Base-by-base conservation (phyloP, 2,888 invertebrate species). In the Strigamia transsilvanica region DNA sequence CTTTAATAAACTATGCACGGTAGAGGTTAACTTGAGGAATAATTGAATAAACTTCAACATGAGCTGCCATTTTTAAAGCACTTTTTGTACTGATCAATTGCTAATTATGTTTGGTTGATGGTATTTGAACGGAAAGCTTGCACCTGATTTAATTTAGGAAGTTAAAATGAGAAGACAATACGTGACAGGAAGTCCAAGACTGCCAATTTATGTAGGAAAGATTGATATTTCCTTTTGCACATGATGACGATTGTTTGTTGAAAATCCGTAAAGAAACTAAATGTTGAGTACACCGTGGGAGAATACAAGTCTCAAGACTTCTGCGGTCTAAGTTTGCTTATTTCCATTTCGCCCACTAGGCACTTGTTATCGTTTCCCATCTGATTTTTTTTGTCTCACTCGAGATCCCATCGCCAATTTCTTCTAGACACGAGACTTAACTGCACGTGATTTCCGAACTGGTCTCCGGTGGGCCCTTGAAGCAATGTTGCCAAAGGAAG, bases 361-460 rank as follows among this genome's bases (percentile, higher is more conserved):
- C 61, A 61, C 61, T 61, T 61, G 61, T 61, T 61, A 61, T 61
- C 61, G 61, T 61, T 61, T 61, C 61, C 61, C 61, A 61, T 61
- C 61, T 61, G 61, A 61, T 61, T 51, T 61, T 61, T 61, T 61
- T 61, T 61, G 61, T 61, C 61, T 61, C 61, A 61, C 61, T 61
- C 61, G 61, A 61, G 61, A 61, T 61, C 21, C 61, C 61, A 61
- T 61, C 61, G 61, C 61, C 61, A 61, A 61, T 61, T 61, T 61
- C 61, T 61, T 61, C 61, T 61, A 61, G 61, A 61, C 61, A 61
- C 61, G 61, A 61, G 61, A 61, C 61, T 61, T 61, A 61, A 61
- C 61, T 61, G 61, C 61, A 61, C 61, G 61, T 61, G 61, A 61
- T 61, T 61, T 61, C 61, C 61, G 61, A 61, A 61, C 61, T 61